phyloP scores from a whole-genome alignment of 2,113 vertebrate genomes.

The Dasyornis broadbenti region DNA sequence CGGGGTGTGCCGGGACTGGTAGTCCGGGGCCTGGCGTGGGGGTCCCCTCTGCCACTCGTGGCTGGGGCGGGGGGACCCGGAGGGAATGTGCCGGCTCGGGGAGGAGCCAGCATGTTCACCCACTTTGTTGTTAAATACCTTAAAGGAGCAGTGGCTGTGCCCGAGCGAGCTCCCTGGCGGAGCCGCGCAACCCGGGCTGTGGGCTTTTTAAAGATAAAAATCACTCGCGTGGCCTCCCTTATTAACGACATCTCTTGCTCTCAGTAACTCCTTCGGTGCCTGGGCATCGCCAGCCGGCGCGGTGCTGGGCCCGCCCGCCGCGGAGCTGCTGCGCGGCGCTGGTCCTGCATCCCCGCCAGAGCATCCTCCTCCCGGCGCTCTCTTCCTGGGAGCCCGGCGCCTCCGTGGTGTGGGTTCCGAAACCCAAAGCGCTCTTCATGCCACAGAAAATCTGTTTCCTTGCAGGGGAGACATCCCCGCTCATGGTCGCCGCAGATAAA shows the following conservation, averaged over 20 bases:
- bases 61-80: conserved; percentile 49
- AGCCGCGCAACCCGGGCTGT: conserved; percentile 9
- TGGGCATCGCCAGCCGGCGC: background rate
- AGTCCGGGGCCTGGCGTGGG: conserved; percentile 22
- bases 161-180: conserved; percentile 22
- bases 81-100: conserved; percentile 53
- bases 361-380: background rate
- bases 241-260: background rate
- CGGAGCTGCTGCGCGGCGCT: background rate
- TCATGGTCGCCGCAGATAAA: background rate
- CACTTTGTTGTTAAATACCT: conserved; percentile 62
- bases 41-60: conserved; percentile 23
- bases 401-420: background rate
- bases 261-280: conserved; percentile 46
- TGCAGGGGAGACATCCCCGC: background rate
- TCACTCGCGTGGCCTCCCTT: conserved; percentile 28
- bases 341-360: background rate
- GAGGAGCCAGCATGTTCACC: conserved; percentile 53
- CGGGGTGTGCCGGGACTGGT: conserved; percentile 57
- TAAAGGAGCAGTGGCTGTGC: conserved; percentile 62
- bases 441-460: background rate
- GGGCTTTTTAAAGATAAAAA: conserved; percentile 67
- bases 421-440: accelerated
- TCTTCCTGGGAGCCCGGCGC: background rate
- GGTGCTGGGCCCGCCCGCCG: background rate